Evolutionary conservation across 37 sponge, comb jelly and placozoan species (phyloP).

Genomic region (Ephydatia muelleri): DNA sequence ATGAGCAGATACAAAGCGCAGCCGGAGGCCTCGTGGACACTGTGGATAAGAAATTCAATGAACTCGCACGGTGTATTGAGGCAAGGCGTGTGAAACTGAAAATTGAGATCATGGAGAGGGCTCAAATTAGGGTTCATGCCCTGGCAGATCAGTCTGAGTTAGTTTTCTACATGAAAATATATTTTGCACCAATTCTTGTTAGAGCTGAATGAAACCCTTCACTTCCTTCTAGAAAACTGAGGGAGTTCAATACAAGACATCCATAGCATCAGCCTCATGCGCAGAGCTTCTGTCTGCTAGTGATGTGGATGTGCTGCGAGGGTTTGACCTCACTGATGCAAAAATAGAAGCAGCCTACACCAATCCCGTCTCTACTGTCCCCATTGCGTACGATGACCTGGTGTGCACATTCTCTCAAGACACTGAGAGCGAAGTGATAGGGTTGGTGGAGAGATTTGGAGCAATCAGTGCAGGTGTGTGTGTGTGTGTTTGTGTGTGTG

Average conservation of each 20-base stretch:
- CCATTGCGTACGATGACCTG: constrained; percentile 32
- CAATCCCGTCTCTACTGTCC: constrained; percentile 30
- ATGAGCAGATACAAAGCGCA: constrained; percentile 2
- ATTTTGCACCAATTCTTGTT: neutral
- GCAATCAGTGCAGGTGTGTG: constrained; percentile 23
- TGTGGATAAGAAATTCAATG: constrained; percentile 21
- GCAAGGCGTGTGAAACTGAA: constrained; percentile 19
- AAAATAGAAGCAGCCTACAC: constrained; percentile 35
- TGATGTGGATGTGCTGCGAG: constrained; percentile 15
- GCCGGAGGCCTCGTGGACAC: neutral
- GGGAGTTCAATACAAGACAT: constrained; percentile 33
- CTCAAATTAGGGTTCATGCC: constrained; percentile 40
- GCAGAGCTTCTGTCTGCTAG: constrained; percentile 7
- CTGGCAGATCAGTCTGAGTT: constrained; percentile 29
- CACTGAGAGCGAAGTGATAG: constrained; percentile 13
- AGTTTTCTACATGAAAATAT: constrained; percentile 13
- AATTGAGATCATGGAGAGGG: constrained; percentile 24
- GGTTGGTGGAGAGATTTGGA: constrained; percentile 14
- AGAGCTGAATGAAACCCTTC: too few relatives aligned
- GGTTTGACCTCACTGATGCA: neutral
- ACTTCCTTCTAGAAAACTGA: neutral
- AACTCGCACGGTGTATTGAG: constrained; percentile 16
- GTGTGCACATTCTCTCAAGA: constrained; percentile 20
- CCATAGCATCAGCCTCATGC: neutral
- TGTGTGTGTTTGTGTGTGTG: too few relatives aligned